Evolutionary conservation across 2,888 invertebrate genomes (phyloP).

Genomic region (Brassicogethes aeneus): DNA sequence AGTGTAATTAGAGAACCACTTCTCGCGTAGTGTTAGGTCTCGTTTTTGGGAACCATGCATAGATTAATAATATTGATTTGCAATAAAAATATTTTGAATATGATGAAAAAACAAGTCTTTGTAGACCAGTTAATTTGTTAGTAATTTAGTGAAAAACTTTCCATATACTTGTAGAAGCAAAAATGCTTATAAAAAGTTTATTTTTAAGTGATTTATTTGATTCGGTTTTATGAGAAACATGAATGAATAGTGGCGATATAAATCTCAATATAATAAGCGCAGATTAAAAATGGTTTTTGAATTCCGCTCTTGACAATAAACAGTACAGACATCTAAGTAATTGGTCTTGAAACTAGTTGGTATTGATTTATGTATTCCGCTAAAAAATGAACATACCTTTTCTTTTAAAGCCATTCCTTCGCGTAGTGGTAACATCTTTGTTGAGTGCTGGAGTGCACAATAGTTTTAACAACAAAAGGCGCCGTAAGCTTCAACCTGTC

Average conservation of each 20-base stretch:
- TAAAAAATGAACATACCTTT: background rate
- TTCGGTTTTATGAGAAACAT: background rate
- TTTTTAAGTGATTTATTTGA: background rate
- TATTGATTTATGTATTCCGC: background rate
- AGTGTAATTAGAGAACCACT: too few species aligned
- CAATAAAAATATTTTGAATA: too few species aligned
- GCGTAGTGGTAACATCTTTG: background rate
- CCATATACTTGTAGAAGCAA: too few species aligned
- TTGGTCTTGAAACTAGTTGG: background rate
- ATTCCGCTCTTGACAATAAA: background rate
- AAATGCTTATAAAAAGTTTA: too few species aligned
- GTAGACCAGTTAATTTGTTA: too few species aligned
- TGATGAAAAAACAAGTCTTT: too few species aligned
- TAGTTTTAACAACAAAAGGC: conserved; percentile 3
- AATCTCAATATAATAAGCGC: background rate
- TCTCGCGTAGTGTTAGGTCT: too few species aligned
- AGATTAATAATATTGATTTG: too few species aligned
- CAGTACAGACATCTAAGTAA: background rate
- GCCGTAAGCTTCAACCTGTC: conserved; percentile 26
- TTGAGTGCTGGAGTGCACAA: conserved; percentile 2
- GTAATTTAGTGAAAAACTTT: too few species aligned
- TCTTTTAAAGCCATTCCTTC: background rate
- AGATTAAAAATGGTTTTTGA: background rate
- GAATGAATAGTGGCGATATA: background rate
- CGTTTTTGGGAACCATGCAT: too few species aligned